Evolutionary conservation across 2,797 vertebrate species (phyloP), one percentile per base, ranked within the genome.

Genomic region (Enteromius viviparus): DNA sequence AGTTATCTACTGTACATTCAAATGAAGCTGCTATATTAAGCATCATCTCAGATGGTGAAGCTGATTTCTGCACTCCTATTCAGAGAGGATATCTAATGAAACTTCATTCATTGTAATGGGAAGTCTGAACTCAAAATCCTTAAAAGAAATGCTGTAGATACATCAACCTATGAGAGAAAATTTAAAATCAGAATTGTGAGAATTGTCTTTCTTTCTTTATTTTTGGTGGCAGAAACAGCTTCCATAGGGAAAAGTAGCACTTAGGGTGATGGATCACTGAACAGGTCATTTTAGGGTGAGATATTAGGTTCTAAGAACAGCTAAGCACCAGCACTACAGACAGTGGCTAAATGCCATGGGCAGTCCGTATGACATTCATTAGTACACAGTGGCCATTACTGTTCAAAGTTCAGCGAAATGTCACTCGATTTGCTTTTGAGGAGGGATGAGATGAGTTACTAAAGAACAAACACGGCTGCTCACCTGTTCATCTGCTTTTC

Each of bases 331-430:
- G 71, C 7, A 60, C 64, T 81, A 80, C 78, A 82, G 82, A 75
- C 70, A 58, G 77, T 78, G 84, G 80, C 76, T 81, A 84, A 86
- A 85, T 85, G 86, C 82, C 86, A 85, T 75, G 82, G 77, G 68
- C 82, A 81, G 86, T 80, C 45, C 34, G 76, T 58, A 80, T 87
- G 87, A 84, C 87, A 87, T 88, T 88, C 86, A 88, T 88, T 86
- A 88, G 84, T 84, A 86, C 84, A 83, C 85, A 80, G 55, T 85
- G 78, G 85, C 85, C 83, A 85, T 86, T 88, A 77, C 84, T 66
- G 84, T 83, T 84, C 82, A 87, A 87, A 87, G 87, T 87, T 88
- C 87, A 87, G 66, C 12, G 37, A 88, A 88, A 88, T 88, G 86
- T 81, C 86, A 88, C 83, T 87, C 62, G 72, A 82, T 83, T 86